Conservation (phyloP, 2,797 vertebrate genomes). For the Enteromius anoplus region DNA sequence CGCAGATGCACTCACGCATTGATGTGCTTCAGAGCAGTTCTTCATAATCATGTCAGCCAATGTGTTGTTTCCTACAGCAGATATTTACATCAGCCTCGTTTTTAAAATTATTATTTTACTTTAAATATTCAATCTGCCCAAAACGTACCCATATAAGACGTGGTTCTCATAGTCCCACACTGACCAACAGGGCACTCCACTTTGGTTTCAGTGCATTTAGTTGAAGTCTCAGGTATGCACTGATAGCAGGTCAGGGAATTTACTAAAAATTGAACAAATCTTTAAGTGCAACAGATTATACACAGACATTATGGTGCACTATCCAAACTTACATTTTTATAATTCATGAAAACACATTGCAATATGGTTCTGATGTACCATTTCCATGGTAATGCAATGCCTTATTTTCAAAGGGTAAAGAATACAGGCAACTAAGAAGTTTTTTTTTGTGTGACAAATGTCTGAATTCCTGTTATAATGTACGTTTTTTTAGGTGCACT, state of each 20-base stretch:
- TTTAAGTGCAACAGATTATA: neutral
- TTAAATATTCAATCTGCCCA: neutral
- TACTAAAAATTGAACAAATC: slow-evolving; percentile 26
- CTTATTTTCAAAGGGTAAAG: too few relatives aligned
- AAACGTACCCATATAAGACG: slow-evolving; percentile 39
- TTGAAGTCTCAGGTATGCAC: slow-evolving; percentile 53
- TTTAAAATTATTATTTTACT: neutral
- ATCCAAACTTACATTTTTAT: neutral
- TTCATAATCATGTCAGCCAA: slow-evolving; percentile 48
- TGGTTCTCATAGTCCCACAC: slow-evolving; percentile 51
- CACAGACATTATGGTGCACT: too few relatives aligned
- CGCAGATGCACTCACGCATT: slow-evolving; percentile 41
- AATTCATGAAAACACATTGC: too few relatives aligned
- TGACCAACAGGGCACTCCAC: slow-evolving; percentile 45
- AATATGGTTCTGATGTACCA: too few relatives aligned
- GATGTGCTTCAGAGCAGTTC: slow-evolving; percentile 35
- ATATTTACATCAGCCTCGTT: neutral
- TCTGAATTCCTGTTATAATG: too few relatives aligned
- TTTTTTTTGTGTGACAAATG: too few relatives aligned
- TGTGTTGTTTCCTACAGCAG: slow-evolving; percentile 29
- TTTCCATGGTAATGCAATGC: too few relatives aligned
- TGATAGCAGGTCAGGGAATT: slow-evolving; percentile 49
- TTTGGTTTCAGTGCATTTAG: slow-evolving; percentile 40
- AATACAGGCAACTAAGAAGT: too few relatives aligned
- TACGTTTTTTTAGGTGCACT: too few relatives aligned